phyloP scores from a whole-genome alignment of 2,888 invertebrate genomes.

The Mimumesa dahlbomi region DNA sequence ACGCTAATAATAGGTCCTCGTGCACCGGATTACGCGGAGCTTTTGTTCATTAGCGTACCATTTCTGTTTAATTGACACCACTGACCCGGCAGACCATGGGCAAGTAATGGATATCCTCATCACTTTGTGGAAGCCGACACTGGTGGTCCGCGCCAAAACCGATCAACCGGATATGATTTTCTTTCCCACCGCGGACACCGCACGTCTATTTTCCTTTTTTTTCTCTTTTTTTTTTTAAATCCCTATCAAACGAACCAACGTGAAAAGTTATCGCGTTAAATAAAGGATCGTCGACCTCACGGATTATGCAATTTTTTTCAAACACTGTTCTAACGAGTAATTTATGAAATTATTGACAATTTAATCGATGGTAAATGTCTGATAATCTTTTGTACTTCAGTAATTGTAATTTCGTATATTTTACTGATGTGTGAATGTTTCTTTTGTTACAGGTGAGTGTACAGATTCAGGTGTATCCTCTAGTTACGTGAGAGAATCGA shows the following conservation, averaged over 20 bases:
- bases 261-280: neutral
- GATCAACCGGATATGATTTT: conserved; percentile 46
- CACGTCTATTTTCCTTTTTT: no score
- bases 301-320: no score
- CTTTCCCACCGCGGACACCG: neutral
- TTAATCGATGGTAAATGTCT: no score
- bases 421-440: no score
- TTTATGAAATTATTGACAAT: no score
- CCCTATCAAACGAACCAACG: neutral
- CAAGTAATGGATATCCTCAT: conserved; percentile 67
- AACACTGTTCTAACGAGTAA: no score
- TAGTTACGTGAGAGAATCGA: no score
- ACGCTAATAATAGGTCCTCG: conserved; percentile 68
- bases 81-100: conserved; percentile 60
- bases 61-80: conserved; percentile 76
- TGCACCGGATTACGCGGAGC: conserved; percentile 71
- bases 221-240: neutral
- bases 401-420: no score
- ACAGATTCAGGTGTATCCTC: no score
- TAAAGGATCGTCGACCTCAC: no score
- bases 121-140: conserved; percentile 38
- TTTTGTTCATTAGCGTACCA: conserved; percentile 76
- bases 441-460: no score
- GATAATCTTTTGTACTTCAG: no score
- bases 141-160: conserved; percentile 44